A percentile compares a stretch with the other conserved stretches of the same genome.
phyloP scores from a whole-genome alignment of 2,797 vertebrate genomes.

The Dendrocincla fuliginosa region DNA sequence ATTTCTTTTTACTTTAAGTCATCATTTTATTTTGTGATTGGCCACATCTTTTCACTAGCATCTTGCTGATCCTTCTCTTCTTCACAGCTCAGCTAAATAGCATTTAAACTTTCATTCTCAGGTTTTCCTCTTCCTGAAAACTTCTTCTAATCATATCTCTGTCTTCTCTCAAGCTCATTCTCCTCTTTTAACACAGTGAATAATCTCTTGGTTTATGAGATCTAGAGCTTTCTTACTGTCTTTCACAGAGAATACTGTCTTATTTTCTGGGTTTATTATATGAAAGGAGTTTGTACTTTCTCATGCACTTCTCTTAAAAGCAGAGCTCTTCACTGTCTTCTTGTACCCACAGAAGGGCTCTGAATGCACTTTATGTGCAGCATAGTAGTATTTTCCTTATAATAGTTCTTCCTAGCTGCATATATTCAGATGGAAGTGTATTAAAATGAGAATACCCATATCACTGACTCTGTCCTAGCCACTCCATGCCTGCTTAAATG shows the following conservation, averaged over 20 bases:
- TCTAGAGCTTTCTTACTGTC: background rate
- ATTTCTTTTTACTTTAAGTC: background rate
- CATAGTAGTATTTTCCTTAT: background rate
- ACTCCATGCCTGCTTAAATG: background rate
- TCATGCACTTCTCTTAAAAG: background rate
- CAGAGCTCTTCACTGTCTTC: background rate
- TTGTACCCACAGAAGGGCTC: background rate
- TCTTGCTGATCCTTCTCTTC: background rate
- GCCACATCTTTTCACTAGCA: background rate
- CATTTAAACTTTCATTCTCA: background rate
- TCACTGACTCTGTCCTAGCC: background rate
- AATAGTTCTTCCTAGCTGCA: background rate
- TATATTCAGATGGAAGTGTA: background rate
- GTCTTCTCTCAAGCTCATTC: background rate
- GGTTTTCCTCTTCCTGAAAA: background rate
- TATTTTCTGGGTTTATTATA: background rate
- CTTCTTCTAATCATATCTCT: background rate
- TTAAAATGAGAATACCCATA: background rate
- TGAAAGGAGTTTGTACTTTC: background rate
- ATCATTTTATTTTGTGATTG: background rate
- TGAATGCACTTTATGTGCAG: background rate
- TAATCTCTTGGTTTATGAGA: background rate
- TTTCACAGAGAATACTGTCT: no score
- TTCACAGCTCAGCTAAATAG: background rate
- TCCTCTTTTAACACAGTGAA: background rate